Conservation (phyloP, 2,888 invertebrate species). For the Dromius quadrimaculatus region DNA sequence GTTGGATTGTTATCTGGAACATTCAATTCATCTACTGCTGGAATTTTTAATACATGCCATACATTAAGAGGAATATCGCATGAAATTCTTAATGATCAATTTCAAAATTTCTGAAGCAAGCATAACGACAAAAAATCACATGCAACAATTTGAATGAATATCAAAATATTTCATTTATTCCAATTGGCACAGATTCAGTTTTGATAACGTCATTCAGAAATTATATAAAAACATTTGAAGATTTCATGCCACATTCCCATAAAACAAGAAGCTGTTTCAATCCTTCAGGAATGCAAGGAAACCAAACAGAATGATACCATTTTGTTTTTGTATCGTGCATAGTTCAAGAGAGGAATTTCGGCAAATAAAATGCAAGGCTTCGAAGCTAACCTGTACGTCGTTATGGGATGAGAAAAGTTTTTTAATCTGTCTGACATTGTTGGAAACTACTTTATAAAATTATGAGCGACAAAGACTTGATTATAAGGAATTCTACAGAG, state of each 20-base stretch:
- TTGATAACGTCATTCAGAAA: slow-evolving; percentile 41
- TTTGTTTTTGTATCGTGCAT: neutral
- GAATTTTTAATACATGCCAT: slow-evolving; percentile 10
- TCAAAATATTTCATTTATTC: slow-evolving; percentile 24
- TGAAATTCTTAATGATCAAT: slow-evolving; percentile 9
- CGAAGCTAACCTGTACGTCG: slow-evolving; percentile 8
- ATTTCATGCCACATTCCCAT: slow-evolving; percentile 18
- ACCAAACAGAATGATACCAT: slow-evolving; percentile 36
- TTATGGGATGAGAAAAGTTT: slow-evolving; percentile 37
- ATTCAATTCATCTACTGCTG: neutral
- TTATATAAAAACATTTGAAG: slow-evolving; percentile 20
- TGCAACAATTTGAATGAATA: slow-evolving; percentile 40
- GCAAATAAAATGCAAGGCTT: slow-evolving; percentile 15
- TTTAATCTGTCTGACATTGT: slow-evolving; percentile 33
- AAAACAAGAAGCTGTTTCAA: slow-evolving; percentile 14
- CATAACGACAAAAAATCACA: slow-evolving; percentile 14
- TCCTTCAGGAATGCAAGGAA: slow-evolving; percentile 39
- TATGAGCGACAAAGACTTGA: no score
- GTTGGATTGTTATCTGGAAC: slow-evolving; percentile 1
- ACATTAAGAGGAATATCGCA: slow-evolving; percentile 18
- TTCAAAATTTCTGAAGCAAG: slow-evolving; percentile 1
- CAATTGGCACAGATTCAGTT: slow-evolving; percentile 40
- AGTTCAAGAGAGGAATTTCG: slow-evolving; percentile 13
- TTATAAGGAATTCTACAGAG: no score
- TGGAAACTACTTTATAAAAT: neutral